Evolutionary conservation across 2,113 vertebrate genomes (phyloP).

Genomic region (Tachuris rubrigastra): DNA sequence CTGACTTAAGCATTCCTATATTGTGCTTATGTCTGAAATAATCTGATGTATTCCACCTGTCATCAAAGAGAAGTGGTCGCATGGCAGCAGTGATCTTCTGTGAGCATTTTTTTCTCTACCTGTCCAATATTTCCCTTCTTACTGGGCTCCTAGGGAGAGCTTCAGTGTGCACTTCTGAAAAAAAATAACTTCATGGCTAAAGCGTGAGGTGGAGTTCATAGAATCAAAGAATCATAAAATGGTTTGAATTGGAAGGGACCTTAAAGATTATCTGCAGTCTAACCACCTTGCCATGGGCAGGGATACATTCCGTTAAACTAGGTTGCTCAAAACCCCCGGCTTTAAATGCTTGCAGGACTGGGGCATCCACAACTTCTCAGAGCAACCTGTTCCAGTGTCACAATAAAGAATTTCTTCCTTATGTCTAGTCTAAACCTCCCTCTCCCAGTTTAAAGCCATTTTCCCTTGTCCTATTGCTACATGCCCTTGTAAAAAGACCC

Average conservation of each 20-base stretch:
- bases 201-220: not conserved
- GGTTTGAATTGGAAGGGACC: not conserved
- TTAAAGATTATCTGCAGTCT: not conserved
- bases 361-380: not conserved
- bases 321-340: not conserved
- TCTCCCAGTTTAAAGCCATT: not conserved
- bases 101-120: not conserved
- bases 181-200: not conserved
- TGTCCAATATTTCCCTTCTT: not conserved
- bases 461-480: not conserved
- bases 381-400: not conserved
- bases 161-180: not conserved
- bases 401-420: not conserved
- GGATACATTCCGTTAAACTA: not conserved
- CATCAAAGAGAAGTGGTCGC: not conserved
- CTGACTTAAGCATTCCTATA: not conserved
- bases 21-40: constrained; percentile 18
- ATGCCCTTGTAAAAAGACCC: not conserved
- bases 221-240: not conserved
- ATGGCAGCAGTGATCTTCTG: not conserved
- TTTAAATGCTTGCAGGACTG: not conserved
- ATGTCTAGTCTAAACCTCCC: not conserved
- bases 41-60: not conserved
- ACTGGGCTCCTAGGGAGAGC: not conserved
- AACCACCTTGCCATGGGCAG: not conserved